Conservation (phyloP, 2,888 invertebrate species). For the Prionchulus punctatus region DNA sequence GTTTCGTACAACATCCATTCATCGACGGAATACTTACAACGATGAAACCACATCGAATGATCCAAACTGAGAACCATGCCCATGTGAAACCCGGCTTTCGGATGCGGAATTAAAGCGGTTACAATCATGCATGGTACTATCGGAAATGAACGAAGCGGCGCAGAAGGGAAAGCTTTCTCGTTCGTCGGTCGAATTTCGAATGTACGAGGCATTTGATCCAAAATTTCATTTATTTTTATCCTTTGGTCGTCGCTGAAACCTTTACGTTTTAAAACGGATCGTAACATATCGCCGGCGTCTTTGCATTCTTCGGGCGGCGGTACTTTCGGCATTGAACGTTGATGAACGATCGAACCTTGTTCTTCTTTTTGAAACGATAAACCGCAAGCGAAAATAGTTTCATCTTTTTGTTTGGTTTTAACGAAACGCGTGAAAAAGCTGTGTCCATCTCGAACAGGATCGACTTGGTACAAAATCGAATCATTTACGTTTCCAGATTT, state of each 20-base stretch:
- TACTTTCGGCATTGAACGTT: conserved; percentile 35
- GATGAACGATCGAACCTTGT: conserved; percentile 25
- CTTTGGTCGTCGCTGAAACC: no score
- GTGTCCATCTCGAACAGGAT: conserved; percentile 29
- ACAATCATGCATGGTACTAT: conserved; percentile 30
- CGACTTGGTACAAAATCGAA: conserved; percentile 32
- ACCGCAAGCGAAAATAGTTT: conserved; percentile 26
- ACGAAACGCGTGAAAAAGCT: conserved; percentile 30
- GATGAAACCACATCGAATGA: conserved; percentile 38
- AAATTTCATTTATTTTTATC: no score
- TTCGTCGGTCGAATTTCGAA: conserved; percentile 20
- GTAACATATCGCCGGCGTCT: conserved; percentile 20
- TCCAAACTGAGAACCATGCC: conserved; percentile 34
- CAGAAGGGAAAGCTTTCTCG: conserved; percentile 12
- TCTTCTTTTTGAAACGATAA: conserved; percentile 27
- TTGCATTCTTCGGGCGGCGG: conserved; percentile 30
- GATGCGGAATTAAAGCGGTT: conserved; percentile 25
- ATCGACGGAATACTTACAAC: conserved; percentile 32
- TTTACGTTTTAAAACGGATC: no score
- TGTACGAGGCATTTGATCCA: conserved; percentile 1
- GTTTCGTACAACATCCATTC: conserved; percentile 38
- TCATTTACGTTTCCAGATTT: conserved; percentile 25
- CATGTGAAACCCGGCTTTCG: conserved; percentile 18
- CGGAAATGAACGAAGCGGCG: conserved; percentile 35
- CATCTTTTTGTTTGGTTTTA: conserved; percentile 30